Evolutionary conservation across 1,140 invertebrate genomes (phyloP).

Genomic region (Heliconius hewitsoni): DNA sequence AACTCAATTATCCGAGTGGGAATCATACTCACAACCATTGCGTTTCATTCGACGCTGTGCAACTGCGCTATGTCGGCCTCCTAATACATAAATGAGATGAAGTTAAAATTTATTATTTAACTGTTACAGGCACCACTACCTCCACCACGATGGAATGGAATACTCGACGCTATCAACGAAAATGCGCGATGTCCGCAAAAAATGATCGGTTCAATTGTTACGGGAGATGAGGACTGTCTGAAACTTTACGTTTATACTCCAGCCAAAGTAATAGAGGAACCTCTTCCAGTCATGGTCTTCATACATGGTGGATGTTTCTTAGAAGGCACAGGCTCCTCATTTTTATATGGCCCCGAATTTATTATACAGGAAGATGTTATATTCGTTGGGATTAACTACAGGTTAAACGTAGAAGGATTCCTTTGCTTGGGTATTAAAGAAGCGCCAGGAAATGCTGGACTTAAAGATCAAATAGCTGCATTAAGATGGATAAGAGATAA

Average conservation of each 20-base stretch:
- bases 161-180: constrained; percentile 76
- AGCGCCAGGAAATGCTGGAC: constrained; percentile 83
- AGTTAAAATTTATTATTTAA: background rate
- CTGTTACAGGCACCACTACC: constrained; percentile 79
- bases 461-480: constrained; percentile 83
- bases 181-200: constrained; percentile 68
- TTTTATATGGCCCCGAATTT: constrained; percentile 83
- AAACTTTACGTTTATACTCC: constrained; percentile 92
- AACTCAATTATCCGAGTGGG: too few relatives aligned
- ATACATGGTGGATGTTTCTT: constrained; percentile 85
- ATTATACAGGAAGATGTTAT: constrained; percentile 84
- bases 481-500: constrained; percentile 83
- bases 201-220: constrained; percentile 46
- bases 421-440: constrained; percentile 82
- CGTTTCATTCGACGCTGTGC: too few relatives aligned
- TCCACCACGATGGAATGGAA: constrained; percentile 73
- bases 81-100: too few relatives aligned
- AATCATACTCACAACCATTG: too few relatives aligned
- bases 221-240: constrained; percentile 89
- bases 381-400: constrained; percentile 86
- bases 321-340: constrained; percentile 78
- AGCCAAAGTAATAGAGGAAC: constrained; percentile 25
- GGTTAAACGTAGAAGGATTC: constrained; percentile 85
- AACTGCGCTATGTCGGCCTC: too few relatives aligned
- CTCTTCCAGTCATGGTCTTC: constrained; percentile 84